phyloP scores from a whole-genome alignment of 1,140 invertebrate genomes.

The Nebria ingens region DNA sequence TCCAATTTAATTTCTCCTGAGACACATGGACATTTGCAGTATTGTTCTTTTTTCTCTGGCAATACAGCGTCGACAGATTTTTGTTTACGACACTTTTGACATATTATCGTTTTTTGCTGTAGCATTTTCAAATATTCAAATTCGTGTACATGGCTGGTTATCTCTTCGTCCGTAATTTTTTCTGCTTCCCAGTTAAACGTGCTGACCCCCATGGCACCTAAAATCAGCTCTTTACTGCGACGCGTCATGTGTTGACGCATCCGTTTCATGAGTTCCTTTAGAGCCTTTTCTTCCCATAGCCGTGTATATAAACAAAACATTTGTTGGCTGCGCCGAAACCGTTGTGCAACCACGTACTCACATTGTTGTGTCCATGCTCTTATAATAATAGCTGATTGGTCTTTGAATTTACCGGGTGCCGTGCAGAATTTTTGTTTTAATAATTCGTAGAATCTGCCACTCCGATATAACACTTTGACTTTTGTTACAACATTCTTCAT shows the following conservation, averaged over 20 bases:
- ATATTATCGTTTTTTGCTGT: constrained; percentile 44
- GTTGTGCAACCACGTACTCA: constrained; percentile 51
- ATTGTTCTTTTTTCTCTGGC: constrained; percentile 36
- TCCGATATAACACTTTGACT: background rate
- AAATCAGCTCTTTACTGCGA: constrained; percentile 35
- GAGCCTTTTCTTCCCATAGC: constrained; percentile 47
- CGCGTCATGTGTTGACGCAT: constrained; percentile 36
- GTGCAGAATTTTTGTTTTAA: background rate
- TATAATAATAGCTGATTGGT: constrained; percentile 36
- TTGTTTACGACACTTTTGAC: constrained; percentile 45
- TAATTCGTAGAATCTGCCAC: background rate
- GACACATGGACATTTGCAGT: constrained; percentile 43
- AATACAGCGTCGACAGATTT: constrained; percentile 45
- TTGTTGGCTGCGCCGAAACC: constrained; percentile 47
- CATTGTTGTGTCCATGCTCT: constrained; percentile 47
- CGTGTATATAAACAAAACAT: constrained; percentile 49
- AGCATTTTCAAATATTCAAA: constrained; percentile 41
- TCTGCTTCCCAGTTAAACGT: constrained; percentile 45
- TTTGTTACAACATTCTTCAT: background rate
- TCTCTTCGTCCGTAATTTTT: constrained; percentile 40
- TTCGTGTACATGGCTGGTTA: constrained; percentile 39
- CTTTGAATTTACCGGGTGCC: constrained; percentile 30
- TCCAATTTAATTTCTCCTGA: constrained; percentile 30
- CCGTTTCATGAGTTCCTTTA: constrained; percentile 41
- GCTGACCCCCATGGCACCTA: constrained; percentile 34